Evolutionary conservation across 2,797 vertebrate genomes (phyloP), one percentile per base, ranked within the genome.

Genomic region (Loris lydekkerianus): DNA sequence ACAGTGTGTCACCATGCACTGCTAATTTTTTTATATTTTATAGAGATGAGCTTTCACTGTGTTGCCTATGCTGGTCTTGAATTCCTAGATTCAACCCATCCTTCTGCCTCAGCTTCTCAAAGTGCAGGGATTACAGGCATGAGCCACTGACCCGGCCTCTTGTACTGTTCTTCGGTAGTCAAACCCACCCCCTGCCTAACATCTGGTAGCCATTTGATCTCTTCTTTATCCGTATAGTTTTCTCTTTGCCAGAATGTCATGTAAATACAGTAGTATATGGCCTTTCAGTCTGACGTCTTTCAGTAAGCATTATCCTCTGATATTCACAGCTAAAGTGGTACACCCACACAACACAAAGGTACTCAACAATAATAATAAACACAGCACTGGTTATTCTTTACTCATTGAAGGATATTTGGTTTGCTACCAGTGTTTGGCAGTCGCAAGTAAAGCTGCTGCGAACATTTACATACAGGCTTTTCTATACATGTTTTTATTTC

Each of bases 261-360:
- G 3, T 81, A 80, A 69, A 49, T 37, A 7, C 17, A 95, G 27
- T 31, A 69, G 69, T 34, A 20, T 15, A 17, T 80, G 60, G 27
- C 58, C 21, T 77, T 73, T 61, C 37, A 93, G 7, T 75, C 58
- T 95, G 37, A 10, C 40, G 63, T 91, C 67, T 90, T 89, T 78
- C n/a, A 67, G 9, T 63, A 37, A 67, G 29, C 23, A 5, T 34
- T 15, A 34, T 86, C 65, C 49, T 93, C 73, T 89, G 56, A 77
- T 29, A 75, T 40, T 92, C n/a, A 40, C 40, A 40, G 40, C 40
- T 40, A 40, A 40, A 40, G 40, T 40, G 40, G 40, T 40, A 40
- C 40, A 40, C 40, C 5, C 40, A 40, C 46, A 46, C 46, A 49
- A 49, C 11, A 11, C 46, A 49, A 49, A 49, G 46, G 46, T 49